phyloP scores from a whole-genome alignment of 2,888 invertebrate species.

The Chouioia cunea region DNA sequence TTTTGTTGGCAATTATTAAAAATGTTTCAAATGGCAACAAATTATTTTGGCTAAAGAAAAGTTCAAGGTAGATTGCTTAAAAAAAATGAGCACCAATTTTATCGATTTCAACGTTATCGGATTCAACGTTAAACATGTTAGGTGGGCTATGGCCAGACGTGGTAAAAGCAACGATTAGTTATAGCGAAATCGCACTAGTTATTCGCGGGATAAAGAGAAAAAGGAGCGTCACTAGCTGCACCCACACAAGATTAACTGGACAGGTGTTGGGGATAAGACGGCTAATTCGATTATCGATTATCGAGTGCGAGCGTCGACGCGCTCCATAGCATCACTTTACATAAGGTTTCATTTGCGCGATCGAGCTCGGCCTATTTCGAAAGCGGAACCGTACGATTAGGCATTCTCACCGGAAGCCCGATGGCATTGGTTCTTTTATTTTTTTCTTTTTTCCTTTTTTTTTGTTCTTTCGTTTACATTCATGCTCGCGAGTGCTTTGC shows the following conservation, averaged over 20 bases:
- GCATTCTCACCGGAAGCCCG: not conserved
- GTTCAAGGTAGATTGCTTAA: no score
- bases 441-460: no score
- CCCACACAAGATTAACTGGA: constrained; percentile 26
- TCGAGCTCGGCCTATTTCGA: constrained; percentile 2
- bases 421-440: no score
- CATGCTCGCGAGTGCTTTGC: constrained; percentile 22
- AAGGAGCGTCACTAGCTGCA: not conserved
- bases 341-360: constrained; percentile 50
- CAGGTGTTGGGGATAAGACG: constrained; percentile 44
- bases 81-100: no score
- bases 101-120: no score
- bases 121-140: no score
- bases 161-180: no score
- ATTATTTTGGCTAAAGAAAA: no score
- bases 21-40: no score
- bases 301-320: constrained; percentile 49
- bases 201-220: not conserved
- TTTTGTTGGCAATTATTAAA: no score
- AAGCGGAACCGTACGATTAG: constrained; percentile 13
- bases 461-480: constrained; percentile 15
- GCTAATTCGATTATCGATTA: constrained; percentile 55
- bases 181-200: not conserved
- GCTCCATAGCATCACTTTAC: constrained; percentile 19
- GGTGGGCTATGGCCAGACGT: no score